Conservation (phyloP, 2,888 invertebrate species). For the Endotricha flammealis region DNA sequence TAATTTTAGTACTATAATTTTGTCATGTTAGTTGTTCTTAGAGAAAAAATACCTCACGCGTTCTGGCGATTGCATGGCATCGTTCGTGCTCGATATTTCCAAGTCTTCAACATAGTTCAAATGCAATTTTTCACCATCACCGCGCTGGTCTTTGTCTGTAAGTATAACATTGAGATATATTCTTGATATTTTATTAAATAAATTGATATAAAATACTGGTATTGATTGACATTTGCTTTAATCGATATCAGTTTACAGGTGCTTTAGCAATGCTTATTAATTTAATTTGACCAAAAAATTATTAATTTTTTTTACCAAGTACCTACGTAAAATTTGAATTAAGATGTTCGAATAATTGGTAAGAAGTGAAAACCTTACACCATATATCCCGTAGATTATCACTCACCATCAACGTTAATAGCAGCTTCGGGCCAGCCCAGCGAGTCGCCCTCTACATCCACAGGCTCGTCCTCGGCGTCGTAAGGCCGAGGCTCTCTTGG, state of each 20-base stretch:
- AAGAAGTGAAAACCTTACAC: too few species aligned
- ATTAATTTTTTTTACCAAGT: too few species aligned
- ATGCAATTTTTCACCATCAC: constrained; percentile 61
- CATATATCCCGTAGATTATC: too few species aligned
- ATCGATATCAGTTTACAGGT: too few species aligned
- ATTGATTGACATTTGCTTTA: neutral
- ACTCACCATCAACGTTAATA: constrained; percentile 59
- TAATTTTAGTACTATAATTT: too few species aligned
- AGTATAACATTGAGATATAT: too few species aligned
- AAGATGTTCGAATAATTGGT: too few species aligned
- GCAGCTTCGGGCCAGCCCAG: constrained; percentile 71
- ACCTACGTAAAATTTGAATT: too few species aligned
- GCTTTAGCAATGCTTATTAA: too few species aligned
- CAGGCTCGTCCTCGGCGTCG: constrained; percentile 71
- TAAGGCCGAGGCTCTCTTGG: constrained; percentile 55
- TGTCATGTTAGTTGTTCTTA: constrained; percentile 20
- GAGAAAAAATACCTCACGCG: constrained; percentile 71
- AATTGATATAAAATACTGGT: constrained; percentile 6
- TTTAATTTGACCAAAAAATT: too few species aligned
- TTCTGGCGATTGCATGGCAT: constrained; percentile 72
- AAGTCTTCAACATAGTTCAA: constrained; percentile 68
- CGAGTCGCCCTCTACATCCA: constrained; percentile 73
- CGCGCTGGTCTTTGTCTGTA: constrained; percentile 63
- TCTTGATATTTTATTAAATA: too few species aligned
- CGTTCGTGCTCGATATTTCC: constrained; percentile 75